A percentile compares a stretch with the other conserved stretches of the same genome.
Conservation (phyloP, 2,888 invertebrate genomes). For the Eumacrocentrus americanus region DNA sequence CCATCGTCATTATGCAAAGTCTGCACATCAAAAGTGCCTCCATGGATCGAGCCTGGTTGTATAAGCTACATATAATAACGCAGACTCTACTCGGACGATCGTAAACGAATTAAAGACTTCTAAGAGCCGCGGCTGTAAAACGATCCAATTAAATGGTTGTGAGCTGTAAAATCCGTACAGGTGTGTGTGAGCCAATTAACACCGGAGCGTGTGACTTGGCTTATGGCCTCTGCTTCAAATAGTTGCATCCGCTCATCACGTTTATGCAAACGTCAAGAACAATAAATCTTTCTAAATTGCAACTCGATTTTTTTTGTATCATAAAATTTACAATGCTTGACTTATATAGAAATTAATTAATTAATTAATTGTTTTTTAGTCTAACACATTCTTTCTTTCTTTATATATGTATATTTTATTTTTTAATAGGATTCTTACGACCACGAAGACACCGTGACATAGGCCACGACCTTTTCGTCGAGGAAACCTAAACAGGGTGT, state of each 20-base stretch:
- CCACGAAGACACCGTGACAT: no score
- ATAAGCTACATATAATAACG: no score
- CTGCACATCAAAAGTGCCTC: background rate
- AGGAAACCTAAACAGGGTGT: constrained; percentile 27
- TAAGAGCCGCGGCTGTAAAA: constrained; percentile 47
- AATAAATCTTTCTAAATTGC: constrained; percentile 7
- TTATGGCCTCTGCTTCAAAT: constrained; percentile 39
- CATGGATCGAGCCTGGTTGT: background rate
- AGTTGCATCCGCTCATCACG: background rate
- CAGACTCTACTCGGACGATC: constrained; percentile 30
- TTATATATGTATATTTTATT: background rate
- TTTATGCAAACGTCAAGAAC: background rate
- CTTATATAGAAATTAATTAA: background rate
- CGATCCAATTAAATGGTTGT: constrained; percentile 51
- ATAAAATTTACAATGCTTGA: background rate
- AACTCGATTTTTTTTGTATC: background rate
- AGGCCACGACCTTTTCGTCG: constrained; percentile 30
- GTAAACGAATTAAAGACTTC: constrained; percentile 51
- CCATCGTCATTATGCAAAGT: background rate
- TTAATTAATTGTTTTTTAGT: background rate
- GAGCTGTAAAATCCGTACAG: constrained; percentile 40
- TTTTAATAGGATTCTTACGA: no score
- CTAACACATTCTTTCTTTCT: background rate
- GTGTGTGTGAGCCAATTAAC: constrained; percentile 50
- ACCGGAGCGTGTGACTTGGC: constrained; percentile 47